Evolutionary conservation across 2,797 vertebrate species (phyloP), one percentile per base, ranked within the genome.

Genomic region (Microctenopoma lineatum): DNA sequence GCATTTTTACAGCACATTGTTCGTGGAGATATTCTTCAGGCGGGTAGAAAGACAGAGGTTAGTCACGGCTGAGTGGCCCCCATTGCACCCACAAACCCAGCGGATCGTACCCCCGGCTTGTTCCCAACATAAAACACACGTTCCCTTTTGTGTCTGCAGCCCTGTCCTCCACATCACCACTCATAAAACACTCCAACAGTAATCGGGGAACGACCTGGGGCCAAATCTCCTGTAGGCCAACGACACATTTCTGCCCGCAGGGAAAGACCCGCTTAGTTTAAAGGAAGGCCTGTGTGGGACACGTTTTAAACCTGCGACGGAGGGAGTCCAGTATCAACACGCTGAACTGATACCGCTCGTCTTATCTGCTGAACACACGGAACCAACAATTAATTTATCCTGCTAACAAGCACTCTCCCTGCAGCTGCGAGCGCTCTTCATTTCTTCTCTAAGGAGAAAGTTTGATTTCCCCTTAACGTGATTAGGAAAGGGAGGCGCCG

Each of bases 1-100:
- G 55, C 72, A 51, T 76, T 87, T 90, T 89, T 88, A 89, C 72
- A 58, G 74, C 83, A 63, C 77, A 77, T 87, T 89, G 89, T 91
- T 79, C 34, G 27, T 45, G 51, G 1, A 54, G 76, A 73, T 81
- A 65, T 84, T 84, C 73, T 78, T 84, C 36, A 59, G 72, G 48
- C 36, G 13, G 64, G 61, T 38, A 53, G 74, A 48, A 7, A 16
- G 59, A 66, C 57, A 55, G 73, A 66, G n/a, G 73, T 90, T 88
- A 88, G 77, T 86, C 59, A 88, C 70, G 91, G 87, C 60, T 90
- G 86, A 92, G 73, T 69, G 82, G 77, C 14, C 76, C 25, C 81
- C 66, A 83, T 90, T 73, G 80, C 76, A 41, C 48, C 53, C 55
- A 46, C 76, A 70, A 61, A 79, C 66, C 57, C 36, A 41, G 58